Percentiles rank a stretch among this genome's conserved stretches.
These are phyloP conservation scores for Podarcis siculus DNA, from an alignment of 2,797 vertebrate genomes.

Conservation along the genomic window DNA sequence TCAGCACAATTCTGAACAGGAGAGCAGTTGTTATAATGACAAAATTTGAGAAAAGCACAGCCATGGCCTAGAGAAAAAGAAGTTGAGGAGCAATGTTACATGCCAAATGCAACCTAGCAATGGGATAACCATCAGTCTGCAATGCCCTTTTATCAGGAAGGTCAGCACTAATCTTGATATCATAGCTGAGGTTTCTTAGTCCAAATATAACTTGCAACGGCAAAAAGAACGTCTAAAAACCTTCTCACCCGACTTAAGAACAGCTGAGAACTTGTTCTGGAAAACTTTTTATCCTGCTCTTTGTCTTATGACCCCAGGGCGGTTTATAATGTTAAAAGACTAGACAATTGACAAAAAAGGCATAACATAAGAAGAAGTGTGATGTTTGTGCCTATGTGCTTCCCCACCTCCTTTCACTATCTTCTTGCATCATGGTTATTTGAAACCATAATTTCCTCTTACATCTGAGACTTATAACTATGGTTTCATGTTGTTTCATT, in stretches of 20 bases:
- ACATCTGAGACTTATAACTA: not conserved
- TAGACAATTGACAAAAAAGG: no score
- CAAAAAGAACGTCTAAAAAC: not conserved
- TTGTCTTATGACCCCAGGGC: no score
- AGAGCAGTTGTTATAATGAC: slow-evolving; percentile 98
- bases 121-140: slow-evolving; percentile 38
- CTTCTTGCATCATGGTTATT: not conserved
- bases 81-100: slow-evolving; percentile 61
- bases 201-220: not conserved
- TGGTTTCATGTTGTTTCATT: not conserved
- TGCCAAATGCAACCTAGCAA: slow-evolving; percentile 8
- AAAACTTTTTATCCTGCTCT: no score
- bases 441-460: not conserved
- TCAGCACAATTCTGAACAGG: slow-evolving; percentile 94
- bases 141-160: slow-evolving; percentile 44
- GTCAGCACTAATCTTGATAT: not conserved
- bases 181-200: not conserved
- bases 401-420: not conserved
- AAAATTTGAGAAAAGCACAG: slow-evolving; percentile 96
- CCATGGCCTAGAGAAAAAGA: slow-evolving; percentile 89
- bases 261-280: not conserved
- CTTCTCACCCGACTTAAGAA: not conserved
- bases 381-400: not conserved
- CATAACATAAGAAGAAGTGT: no score
- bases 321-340: no score